Percentiles rank a stretch among this genome's conserved stretches.
These are phyloP conservation scores for Premnoplex brunnescens DNA, from an alignment of 2,797 vertebrate genomes.

Conservation along the genomic window DNA sequence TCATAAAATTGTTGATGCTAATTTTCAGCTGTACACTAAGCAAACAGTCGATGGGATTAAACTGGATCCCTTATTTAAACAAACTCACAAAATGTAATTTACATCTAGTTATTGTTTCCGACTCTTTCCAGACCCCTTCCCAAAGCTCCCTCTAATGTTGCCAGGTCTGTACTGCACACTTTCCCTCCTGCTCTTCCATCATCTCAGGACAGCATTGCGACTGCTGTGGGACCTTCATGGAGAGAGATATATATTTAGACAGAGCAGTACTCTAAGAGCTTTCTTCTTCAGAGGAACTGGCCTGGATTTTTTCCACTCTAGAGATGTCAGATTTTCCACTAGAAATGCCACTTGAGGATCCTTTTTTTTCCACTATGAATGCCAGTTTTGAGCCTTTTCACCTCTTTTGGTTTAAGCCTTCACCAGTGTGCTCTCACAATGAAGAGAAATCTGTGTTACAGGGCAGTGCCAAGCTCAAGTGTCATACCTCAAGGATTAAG, in stretches of 20 bases:
- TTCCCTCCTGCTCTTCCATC: not conserved
- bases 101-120: conserved; percentile 48
- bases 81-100: conserved; percentile 58
- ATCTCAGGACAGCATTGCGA: not conserved
- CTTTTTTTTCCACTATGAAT: not conserved
- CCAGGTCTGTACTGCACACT: conserved; percentile 15
- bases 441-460: not conserved
- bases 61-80: conserved; percentile 65
- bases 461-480: not conserved
- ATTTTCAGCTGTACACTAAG: conserved; percentile 68
- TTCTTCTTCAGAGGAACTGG: not conserved
- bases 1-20: conserved; percentile 66
- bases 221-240: not conserved
- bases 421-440: not conserved
- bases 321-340: not conserved
- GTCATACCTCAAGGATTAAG: not conserved
- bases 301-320: not conserved
- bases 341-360: not conserved
- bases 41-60: conserved; percentile 51
- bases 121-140: conserved; percentile 38
- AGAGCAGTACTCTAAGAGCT: not conserved
- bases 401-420: not conserved
- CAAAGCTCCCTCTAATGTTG: conserved; percentile 67
- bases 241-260: not conserved
- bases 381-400: not conserved